Conservation (phyloP, 2,113 vertebrate genomes). For the Macroglossus sobrinus region DNA sequence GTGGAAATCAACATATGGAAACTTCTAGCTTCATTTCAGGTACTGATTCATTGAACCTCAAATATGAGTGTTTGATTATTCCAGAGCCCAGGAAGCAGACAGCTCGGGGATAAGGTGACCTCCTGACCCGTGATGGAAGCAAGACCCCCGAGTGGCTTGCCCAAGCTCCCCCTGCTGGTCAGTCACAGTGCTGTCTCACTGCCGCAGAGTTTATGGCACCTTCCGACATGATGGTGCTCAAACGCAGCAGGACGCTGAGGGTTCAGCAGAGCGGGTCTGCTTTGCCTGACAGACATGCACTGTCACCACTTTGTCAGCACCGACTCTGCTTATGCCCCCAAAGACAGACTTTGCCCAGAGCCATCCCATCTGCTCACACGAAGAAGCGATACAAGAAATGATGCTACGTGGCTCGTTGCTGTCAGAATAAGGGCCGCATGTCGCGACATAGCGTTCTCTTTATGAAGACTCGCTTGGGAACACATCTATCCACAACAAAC, state of each 20-base stretch:
- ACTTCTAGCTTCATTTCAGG: background rate
- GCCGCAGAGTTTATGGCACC: background rate
- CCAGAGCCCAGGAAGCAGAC: background rate
- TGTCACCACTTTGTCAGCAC: background rate
- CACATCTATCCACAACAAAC: too few relatives aligned
- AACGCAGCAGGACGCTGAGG: background rate
- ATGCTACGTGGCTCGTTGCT: fast-evolving
- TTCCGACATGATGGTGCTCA: background rate
- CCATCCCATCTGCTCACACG: background rate
- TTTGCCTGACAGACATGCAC: fast-evolving
- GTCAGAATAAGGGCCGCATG: background rate
- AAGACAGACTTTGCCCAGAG: background rate
- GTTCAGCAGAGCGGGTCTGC: background rate
- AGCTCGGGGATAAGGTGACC: fast-evolving
- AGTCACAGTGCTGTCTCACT: fast-evolving
- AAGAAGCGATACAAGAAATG: background rate
- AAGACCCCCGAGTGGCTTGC: fast-evolving
- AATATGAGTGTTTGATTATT: background rate
- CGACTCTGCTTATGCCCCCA: fast-evolving
- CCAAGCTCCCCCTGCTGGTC: background rate
- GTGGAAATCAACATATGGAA: background rate
- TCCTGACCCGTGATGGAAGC: fast-evolving
- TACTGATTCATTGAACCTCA: background rate
- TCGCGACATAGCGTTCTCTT: too few relatives aligned
- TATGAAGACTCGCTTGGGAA: too few relatives aligned